Evolutionary conservation across 2,888 invertebrate genomes (phyloP), one percentile per base, ranked within the genome.

Genomic region (Pachymerium ferrugineum): DNA sequence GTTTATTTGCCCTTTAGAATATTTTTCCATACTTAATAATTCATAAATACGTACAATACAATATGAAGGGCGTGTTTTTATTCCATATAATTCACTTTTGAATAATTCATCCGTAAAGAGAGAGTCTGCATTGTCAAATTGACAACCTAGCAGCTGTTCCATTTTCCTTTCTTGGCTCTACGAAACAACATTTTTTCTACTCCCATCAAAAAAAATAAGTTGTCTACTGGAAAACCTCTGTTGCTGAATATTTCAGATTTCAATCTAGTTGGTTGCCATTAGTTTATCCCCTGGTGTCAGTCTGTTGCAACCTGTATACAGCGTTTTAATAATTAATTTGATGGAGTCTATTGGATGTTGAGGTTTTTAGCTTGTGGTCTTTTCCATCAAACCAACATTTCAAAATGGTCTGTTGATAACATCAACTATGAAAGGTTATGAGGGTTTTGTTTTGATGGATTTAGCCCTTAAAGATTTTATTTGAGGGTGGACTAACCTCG

Each of bases 161-260:
- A 3, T 47, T 16, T 47, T 47, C 22, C 16, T 1, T 19, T 47
- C 47, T 19, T 6, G 22, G 22, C 22, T 16, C 1, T 47, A n/a
- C n/a, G 47, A 8, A 16, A 47, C 47, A 14, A 47, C 5, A 6
- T 47, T 47, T 47, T 38, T 38, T 42, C 16, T n/a, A n/a, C n/a
- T n/a, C n/a, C n/a, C n/a, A 14, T 47, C 6, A 6, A 47, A 5
- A 19, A 47, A 47, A 47, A 47, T 38, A 16, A 6, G 47, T 2
- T 47, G 47, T 47, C 47, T 16, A n/a, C 16, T 47, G 47, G 16
- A 14, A 47, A 47, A 47, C 16, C 47, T n/a, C 16, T 47, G 16
- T 3, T 47, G 47, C 47, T 47, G 47, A 47, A 47, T 47, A 47
- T 47, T 47, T 47, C 47, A 47, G 47, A 47, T 47, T 47, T 47